Evolutionary conservation across 2,888 invertebrate genomes (phyloP), one percentile per base, ranked within the genome.

Genomic region (Shargacucullia verbasci): DNA sequence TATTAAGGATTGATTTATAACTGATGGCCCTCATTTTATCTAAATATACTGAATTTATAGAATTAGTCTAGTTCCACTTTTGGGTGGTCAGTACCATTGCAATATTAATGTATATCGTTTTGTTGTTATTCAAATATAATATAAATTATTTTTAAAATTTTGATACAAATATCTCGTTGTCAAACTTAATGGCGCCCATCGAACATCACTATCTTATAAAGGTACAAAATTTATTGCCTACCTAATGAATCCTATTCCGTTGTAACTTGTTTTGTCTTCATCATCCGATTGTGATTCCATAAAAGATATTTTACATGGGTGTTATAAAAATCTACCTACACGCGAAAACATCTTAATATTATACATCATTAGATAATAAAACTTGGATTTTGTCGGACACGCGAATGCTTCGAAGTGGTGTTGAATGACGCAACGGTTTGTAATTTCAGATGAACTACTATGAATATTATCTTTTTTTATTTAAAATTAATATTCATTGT

Each of bases 81-180:
- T 79, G 81, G 81, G 81, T 85, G 83, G 81, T 69, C 82, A n/a
- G n/a, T n/a, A n/a, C n/a, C n/a, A n/a, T 73, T 67, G 63, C 43
- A 65, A 72, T 70, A 59, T 63, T 61, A 46, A 29, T 20, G 2
- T 20, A 20, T 20, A 20, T 20, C 20, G 4, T 20, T 20, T 20
- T 4, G 4, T 20, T n/a, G n/a, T n/a, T n/a, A n/a, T n/a, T n/a
- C n/a, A n/a, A n/a, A n/a, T 47, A 40, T 53, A 57, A 52, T 35
- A 44, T 45, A 10, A 8, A 25, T 11, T 40, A 48, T 57, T 35
- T 29, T 10, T 6, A 53, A 58, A 15, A 33, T 37, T 70, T 20
- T 13, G 25, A 49, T 35, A 20, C 41, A 53, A 65, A 65, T 45
- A 25, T 31, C 47, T 13, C 5, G 46, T 52, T 52, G 66, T 55